These are phyloP conservation scores for Paratilapia polleni DNA, from an alignment of 2,113 vertebrate species.

Conservation along the genomic window DNA sequence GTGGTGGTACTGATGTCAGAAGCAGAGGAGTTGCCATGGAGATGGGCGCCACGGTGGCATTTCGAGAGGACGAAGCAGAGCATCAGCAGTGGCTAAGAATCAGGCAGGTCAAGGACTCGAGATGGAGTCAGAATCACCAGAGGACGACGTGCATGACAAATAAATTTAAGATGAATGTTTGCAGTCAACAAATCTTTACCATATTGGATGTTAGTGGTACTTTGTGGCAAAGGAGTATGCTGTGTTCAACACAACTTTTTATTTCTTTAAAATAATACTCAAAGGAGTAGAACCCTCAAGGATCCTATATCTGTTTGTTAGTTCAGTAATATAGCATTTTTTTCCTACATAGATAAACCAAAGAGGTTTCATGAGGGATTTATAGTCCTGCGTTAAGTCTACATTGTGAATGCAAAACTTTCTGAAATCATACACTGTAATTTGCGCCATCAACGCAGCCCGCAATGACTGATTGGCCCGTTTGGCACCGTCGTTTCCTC, in stretches of 20 bases:
- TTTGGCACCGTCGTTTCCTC: too few relatives aligned
- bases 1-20: constrained; percentile 74
- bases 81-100: constrained; percentile 12
- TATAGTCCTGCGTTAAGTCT: too few relatives aligned
- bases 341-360: background rate
- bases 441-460: too few relatives aligned
- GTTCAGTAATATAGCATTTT: background rate
- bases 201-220: background rate
- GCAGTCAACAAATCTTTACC: background rate
- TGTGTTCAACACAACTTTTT: background rate
- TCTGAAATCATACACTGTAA: too few relatives aligned
- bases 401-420: too few relatives aligned
- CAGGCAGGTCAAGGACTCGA: constrained; percentile 32
- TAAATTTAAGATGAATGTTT: background rate
- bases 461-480: too few relatives aligned
- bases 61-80: constrained; percentile 64
- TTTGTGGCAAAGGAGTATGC: background rate
- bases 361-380: too few relatives aligned
- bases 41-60: constrained; percentile 74
- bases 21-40: constrained; percentile 78
- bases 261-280: background rate
- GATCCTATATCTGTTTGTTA: background rate
- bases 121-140: background rate
- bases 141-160: background rate
- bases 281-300: background rate